Evolutionary conservation across 37 sponge, comb jelly and placozoan genomes (phyloP).

Genomic region (Ianthella basta): DNA sequence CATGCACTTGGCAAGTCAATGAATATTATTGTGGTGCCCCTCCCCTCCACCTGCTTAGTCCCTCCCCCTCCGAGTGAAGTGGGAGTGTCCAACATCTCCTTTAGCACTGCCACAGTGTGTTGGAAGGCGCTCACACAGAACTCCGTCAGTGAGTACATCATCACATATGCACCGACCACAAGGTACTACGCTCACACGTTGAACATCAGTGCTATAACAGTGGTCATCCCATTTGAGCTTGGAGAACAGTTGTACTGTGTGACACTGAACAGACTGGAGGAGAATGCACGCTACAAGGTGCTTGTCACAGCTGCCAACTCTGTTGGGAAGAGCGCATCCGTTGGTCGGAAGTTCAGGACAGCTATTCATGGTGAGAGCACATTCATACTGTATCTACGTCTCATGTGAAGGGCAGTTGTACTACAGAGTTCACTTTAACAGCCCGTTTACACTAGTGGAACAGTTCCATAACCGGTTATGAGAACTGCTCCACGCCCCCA

Average conservation of each 20-base stretch:
- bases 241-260: background rate
- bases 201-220: too few relatives aligned
- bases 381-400: too few relatives aligned
- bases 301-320: constrained; percentile 3
- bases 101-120: background rate
- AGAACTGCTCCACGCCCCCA: too few relatives aligned
- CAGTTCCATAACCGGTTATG: too few relatives aligned
- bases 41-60: background rate
- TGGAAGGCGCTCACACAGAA: background rate
- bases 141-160: background rate
- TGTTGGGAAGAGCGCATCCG: background rate
- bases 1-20: too few relatives aligned
- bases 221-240: background rate
- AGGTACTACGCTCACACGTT: background rate
- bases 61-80: constrained; percentile 23
- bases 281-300: background rate
- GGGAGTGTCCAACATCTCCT: background rate
- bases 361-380: too few relatives aligned
- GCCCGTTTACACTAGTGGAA: too few relatives aligned
- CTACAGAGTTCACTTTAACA: too few relatives aligned
- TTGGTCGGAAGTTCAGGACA: background rate
- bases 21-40: background rate
- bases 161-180: background rate
- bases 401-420: too few relatives aligned
- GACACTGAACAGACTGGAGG: background rate